A percentile compares a stretch with the other conserved stretches of the same genome.
These are phyloP conservation scores for Nomada lathburiana DNA, from an alignment of 2,888 invertebrate genomes.

Conservation along the genomic window DNA sequence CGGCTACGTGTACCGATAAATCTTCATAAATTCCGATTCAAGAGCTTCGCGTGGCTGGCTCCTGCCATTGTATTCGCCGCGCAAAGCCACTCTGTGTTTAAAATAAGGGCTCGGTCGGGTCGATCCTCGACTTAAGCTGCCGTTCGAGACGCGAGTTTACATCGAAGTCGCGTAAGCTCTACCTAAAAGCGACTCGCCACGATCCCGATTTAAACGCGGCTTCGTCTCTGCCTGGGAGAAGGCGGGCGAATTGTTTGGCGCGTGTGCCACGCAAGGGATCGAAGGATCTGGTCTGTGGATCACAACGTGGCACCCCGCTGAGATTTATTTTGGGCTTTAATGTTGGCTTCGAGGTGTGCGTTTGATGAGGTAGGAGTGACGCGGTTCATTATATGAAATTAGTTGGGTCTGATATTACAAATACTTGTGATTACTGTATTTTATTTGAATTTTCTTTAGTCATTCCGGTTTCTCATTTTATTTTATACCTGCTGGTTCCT, in stretches of 20 bases:
- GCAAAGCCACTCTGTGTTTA: slow-evolving; percentile 63
- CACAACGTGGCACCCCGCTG: background rate
- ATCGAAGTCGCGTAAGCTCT: slow-evolving; percentile 49
- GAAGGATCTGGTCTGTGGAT: background rate
- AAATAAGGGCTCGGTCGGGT: slow-evolving; percentile 57
- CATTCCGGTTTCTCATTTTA: too few relatives aligned
- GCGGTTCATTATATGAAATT: too few relatives aligned
- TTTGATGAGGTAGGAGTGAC: too few relatives aligned
- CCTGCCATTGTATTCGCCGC: slow-evolving; percentile 52
- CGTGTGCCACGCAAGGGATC: background rate
- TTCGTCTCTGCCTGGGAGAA: background rate
- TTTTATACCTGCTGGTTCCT: too few relatives aligned
- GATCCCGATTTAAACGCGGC: slow-evolving; percentile 32
- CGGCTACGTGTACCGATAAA: slow-evolving; percentile 58
- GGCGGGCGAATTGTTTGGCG: background rate
- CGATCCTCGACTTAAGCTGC: slow-evolving; percentile 63
- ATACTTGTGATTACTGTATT: too few relatives aligned
- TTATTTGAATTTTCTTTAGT: too few relatives aligned
- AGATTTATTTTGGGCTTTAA: background rate
- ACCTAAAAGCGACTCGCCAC: slow-evolving; percentile 39
- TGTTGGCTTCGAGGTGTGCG: background rate
- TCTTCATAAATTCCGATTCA: slow-evolving; percentile 65
- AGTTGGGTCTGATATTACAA: too few relatives aligned
- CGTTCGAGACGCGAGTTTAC: slow-evolving; percentile 53
- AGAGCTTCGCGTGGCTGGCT: slow-evolving; percentile 41